Evolutionary conservation across 2,113 vertebrate species (phyloP), one percentile per base, ranked within the genome.

Genomic region (Desmodus rotundus): DNA sequence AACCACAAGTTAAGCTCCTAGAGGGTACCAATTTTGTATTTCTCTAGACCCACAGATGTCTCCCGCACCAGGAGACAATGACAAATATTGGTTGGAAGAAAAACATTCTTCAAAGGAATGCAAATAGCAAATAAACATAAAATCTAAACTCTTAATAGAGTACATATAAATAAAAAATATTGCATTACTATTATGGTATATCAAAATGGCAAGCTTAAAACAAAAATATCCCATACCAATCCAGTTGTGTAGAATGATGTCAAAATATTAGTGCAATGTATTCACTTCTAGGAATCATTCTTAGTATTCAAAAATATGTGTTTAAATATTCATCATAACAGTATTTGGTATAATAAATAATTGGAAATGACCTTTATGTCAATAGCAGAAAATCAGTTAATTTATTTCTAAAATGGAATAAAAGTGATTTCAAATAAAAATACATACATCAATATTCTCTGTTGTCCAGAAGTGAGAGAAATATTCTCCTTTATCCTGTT

Each of bases 131-230:
- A 68, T 58, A 83, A 89, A 50, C 33, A 52, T 4, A 47, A 41
- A 50, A n/a, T 74, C 72, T 80, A 96, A 90, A 72, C 22, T 65
- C 13, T 93, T 72, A 76, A 11, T 87, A 16, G 83, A 81, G 31
- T 67, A 73, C 67, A 88, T 94, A 56, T 43, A 58, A 20, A 31
- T 83, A 87, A 80, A 19, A 20, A 84, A n/a, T 15, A 72, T n/a
- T 70, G 38, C 70, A 24, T 95, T 86, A 33, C 2, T 17, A 50
- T 24, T 33, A 77, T 56, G 74, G 1, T 16, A 89, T 86, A 52
- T 94, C 8, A 93, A 76, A 89, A 85, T 74, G 72, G 24, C 6
- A 85, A 80, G 56, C 77, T 85, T 89, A 58, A 91, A 95, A 63
- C 36, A 54, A 84, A 95, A 76, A 43, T 63, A 85, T 70, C 8